Evolutionary conservation across 2,888 invertebrate species (phyloP).

Genomic region (Plagodis pulveraria): DNA sequence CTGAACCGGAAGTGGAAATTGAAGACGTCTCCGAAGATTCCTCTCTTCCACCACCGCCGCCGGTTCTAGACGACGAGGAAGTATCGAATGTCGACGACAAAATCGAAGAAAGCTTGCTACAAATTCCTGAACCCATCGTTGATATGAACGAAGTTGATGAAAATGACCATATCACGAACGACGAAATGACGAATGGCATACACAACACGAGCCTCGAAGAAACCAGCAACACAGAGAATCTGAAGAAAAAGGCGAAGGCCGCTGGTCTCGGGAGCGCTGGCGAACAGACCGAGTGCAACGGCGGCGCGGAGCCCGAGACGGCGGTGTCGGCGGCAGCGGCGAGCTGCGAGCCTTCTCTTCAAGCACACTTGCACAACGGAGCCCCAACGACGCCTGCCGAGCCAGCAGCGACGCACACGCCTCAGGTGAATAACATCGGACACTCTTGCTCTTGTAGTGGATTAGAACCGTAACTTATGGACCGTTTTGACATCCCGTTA

Average conservation of each 20-base stretch:
- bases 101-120: slow-evolving; percentile 32
- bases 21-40: slow-evolving; percentile 37
- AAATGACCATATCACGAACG: slow-evolving; percentile 41
- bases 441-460: slow-evolving; percentile 76
- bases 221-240: slow-evolving; percentile 46
- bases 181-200: slow-evolving; percentile 35
- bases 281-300: slow-evolving; percentile 62
- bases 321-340: slow-evolving; percentile 27
- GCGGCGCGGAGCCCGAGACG: slow-evolving; percentile 36
- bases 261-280: slow-evolving; percentile 39
- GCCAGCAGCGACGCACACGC: slow-evolving; percentile 47
- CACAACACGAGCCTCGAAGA: slow-evolving; percentile 39
- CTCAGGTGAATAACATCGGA: slow-evolving; percentile 76
- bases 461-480: slow-evolving; percentile 69
- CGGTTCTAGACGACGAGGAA: slow-evolving; percentile 38
- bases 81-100: slow-evolving; percentile 37
- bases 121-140: slow-evolving; percentile 33
- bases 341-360: too few relatives aligned
- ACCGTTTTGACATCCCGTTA: slow-evolving; percentile 65
- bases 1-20: slow-evolving; percentile 7
- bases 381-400: slow-evolving; percentile 33
- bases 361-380: background rate
- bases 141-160: slow-evolving; percentile 29
- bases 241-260: slow-evolving; percentile 52
- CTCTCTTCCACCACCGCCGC: slow-evolving; percentile 57